Evolutionary conservation across 2,113 vertebrate species (phyloP), one percentile per base, ranked within the genome.

Genomic region (Notechis scutatus): DNA sequence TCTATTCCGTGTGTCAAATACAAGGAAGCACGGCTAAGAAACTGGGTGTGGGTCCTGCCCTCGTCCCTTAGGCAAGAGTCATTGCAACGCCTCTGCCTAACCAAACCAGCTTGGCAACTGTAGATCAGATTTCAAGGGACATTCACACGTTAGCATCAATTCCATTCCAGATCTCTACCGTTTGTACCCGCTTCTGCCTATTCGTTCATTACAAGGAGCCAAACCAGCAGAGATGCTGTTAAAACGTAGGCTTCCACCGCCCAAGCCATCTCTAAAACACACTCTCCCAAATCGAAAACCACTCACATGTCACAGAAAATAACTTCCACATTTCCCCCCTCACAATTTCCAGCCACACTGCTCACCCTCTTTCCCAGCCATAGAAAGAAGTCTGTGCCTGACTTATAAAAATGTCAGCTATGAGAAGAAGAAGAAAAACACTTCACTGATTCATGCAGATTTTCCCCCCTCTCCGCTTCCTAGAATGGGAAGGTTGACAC

Each of bases 11-110:
- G 96, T 95, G 91, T 90, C 50, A 94, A 96, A 91, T 94, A 95
- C 61, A 92, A 94, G 95, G 95, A 94, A 92, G 95, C 93, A 95
- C 90, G 89, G 94, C 90, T 95, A 10, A 92, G 94, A 89, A 93
- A 92, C 92, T 94, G 94, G 93, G 85, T 96, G 91, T 97, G 96
- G 96, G 95, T 90, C 93, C 96, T 94, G 92, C 96, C 94, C 96
- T 94, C 96, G 94, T 97, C 96, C 96, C 96, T 95, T 96, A 96
- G 95, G 39, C 29, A 95, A 95, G 90, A 95, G 97, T 97, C 97
- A 96, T 93, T 56, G 90, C 92, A 85, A 87, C 69, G 96, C 95
- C 93, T 64, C 96, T 97, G 95, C 94, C 96, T 94, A 96, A 92
- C 96, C 96, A 61, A 95, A 85, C 94, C 47, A 96, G 93, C 94